phyloP scores from a whole-genome alignment of 2,797 vertebrate genomes.

The Notoglanidium macrostoma region DNA sequence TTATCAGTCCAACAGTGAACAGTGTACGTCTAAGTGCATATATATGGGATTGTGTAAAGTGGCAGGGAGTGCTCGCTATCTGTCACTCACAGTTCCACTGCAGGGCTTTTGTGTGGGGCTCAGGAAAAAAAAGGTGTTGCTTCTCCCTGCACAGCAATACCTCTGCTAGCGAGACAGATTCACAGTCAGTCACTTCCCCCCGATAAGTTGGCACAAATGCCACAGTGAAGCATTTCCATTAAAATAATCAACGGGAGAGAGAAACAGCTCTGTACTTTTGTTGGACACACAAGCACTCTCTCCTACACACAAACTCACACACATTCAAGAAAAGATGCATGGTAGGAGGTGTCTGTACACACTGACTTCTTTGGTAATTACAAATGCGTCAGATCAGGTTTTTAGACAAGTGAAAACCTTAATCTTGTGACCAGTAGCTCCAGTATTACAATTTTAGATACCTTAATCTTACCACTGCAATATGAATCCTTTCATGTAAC shows the following conservation, averaged over 20 bases:
- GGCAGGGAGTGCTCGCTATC: conserved; percentile 65
- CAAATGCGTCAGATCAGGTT: neutral
- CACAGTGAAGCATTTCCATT: conserved; percentile 66
- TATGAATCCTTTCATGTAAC: neutral
- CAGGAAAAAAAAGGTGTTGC: conserved; percentile 65
- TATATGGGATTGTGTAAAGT: conserved; percentile 66
- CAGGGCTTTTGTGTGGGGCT: conserved; percentile 65
- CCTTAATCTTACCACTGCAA: neutral
- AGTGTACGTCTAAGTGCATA: conserved; percentile 67
- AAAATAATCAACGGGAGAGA: conserved; percentile 71
- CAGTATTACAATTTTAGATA: neutral
- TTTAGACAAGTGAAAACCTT: neutral
- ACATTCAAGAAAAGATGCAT: conserved; percentile 38
- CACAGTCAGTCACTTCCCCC: conserved; percentile 64
- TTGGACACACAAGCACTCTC: conserved; percentile 30
- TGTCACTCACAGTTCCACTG: conserved; percentile 70
- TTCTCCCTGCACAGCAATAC: conserved; percentile 65
- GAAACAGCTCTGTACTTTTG: conserved; percentile 64
- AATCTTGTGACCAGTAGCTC: neutral
- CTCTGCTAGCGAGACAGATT: conserved; percentile 67
- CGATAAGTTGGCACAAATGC: conserved; percentile 65
- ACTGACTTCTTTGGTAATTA: neutral
- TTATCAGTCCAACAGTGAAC: conserved; percentile 68
- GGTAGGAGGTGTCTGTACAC: conserved; percentile 12
- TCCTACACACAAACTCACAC: conserved; percentile 17